phyloP scores from a whole-genome alignment of 1,140 invertebrate genomes.

The Drosophila setifemur region DNA sequence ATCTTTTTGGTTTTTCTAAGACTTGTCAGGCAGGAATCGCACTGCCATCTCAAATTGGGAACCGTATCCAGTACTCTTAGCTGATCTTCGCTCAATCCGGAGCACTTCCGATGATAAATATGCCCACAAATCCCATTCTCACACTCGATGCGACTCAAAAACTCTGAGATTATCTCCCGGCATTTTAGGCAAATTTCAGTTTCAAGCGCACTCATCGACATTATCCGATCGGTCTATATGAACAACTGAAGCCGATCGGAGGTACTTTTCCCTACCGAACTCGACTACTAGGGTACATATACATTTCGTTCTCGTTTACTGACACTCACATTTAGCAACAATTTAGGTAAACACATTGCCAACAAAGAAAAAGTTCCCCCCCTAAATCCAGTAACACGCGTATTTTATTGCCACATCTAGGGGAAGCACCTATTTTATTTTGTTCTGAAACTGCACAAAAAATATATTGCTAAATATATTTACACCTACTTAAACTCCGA shows the following conservation, averaged over 20 bases:
- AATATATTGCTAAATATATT: neutral
- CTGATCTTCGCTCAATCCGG: slow-evolving; percentile 13
- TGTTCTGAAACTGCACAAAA: neutral
- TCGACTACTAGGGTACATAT: too few species aligned
- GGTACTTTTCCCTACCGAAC: slow-evolving; percentile 52
- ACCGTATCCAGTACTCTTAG: slow-evolving; percentile 4
- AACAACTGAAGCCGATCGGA: slow-evolving; percentile 35
- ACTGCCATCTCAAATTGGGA: slow-evolving; percentile 37
- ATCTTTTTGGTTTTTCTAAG: neutral
- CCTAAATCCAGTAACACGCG: neutral
- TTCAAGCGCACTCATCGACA: slow-evolving; percentile 39
- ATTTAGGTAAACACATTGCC: slow-evolving; percentile 3
- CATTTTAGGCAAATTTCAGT: slow-evolving; percentile 46
- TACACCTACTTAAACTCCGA: neutral
- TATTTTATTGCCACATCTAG: slow-evolving; percentile 3
- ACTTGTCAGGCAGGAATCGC: slow-evolving; percentile 23
- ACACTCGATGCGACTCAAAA: slow-evolving; percentile 17
- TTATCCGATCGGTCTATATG: slow-evolving; percentile 27
- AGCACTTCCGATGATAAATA: slow-evolving; percentile 24
- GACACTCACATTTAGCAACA: slow-evolving; percentile 22
- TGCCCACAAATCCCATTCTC: slow-evolving; percentile 17
- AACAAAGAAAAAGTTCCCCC: slow-evolving; percentile 24
- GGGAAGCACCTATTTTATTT: slow-evolving; percentile 17
- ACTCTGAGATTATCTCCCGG: slow-evolving; percentile 1
- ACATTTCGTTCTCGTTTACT: slow-evolving; percentile 3